phyloP scores from a whole-genome alignment of 2,113 vertebrate genomes.

The Recurvirostra avosetta region DNA sequence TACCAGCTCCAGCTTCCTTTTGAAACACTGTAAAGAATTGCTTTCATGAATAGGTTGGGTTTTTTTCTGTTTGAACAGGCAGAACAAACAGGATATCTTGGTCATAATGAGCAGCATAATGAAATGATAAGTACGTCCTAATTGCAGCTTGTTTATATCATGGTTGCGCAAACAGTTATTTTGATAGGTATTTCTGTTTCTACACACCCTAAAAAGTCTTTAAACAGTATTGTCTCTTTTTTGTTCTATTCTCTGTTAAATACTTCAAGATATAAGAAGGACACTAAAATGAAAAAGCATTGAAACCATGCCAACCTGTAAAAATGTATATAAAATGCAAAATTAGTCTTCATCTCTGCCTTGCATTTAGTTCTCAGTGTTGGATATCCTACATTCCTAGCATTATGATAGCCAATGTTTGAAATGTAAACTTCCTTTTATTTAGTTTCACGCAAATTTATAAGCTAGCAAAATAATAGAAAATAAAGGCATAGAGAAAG shows the following conservation, averaged over 20 bases:
- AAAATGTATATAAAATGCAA: background rate
- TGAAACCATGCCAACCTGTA: background rate
- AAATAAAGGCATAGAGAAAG: background rate
- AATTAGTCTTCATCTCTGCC: background rate
- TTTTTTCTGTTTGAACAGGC: conserved; percentile 39
- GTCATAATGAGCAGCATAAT: background rate
- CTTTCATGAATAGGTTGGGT: conserved; percentile 11
- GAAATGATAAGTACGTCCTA: conserved; percentile 13
- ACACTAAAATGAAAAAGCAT: background rate
- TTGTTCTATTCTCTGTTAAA: background rate
- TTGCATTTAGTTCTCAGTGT: background rate
- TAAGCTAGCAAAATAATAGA: background rate
- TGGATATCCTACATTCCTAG: background rate
- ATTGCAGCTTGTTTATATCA: background rate
- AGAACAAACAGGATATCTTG: conserved; percentile 59
- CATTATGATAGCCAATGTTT: background rate
- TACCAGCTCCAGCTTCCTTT: conserved; percentile 68
- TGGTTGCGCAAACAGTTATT: background rate
- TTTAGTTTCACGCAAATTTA: background rate
- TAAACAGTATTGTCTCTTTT: background rate
- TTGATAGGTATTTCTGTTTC: background rate
- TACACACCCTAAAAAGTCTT: background rate
- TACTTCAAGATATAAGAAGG: background rate
- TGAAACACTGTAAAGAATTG: conserved; percentile 35
- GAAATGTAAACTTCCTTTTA: background rate